These are phyloP conservation scores for Agonopterix alstromeriana DNA, from an alignment of 2,888 invertebrate species.

Conservation along the genomic window DNA sequence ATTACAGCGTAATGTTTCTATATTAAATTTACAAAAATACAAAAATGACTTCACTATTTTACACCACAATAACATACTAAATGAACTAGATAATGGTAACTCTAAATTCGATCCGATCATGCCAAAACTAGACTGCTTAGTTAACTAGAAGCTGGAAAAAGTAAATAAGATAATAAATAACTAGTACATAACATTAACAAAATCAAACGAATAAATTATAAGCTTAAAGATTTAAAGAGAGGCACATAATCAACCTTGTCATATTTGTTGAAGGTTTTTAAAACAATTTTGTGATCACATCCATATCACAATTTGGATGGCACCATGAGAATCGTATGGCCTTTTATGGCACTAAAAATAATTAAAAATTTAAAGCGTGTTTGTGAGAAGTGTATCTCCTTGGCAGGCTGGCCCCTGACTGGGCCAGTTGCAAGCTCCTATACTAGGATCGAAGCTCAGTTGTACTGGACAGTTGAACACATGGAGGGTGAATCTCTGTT, in stretches of 20 bases:
- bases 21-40: constrained; percentile 57
- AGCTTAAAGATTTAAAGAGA: constrained; percentile 52
- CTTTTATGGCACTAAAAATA: constrained; percentile 17
- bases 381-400: constrained; percentile 80
- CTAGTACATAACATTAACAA: constrained; percentile 69
- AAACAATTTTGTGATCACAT: constrained; percentile 48
- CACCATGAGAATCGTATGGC: constrained; percentile 46
- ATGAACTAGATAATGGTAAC: constrained; percentile 68
- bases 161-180: constrained; percentile 51
- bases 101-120: constrained; percentile 43
- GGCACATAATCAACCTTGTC: constrained; percentile 39
- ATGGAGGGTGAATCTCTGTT: constrained; percentile 84
- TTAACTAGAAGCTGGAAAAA: constrained; percentile 48
- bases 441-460: constrained; percentile 83
- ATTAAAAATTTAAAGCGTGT: constrained; percentile 62
- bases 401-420: constrained; percentile 87
- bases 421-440: constrained; percentile 90
- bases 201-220: constrained; percentile 64
- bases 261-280: constrained; percentile 23
- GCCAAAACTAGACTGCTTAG: constrained; percentile 39
- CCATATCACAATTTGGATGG: constrained; percentile 66
- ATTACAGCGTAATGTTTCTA: constrained; percentile 54
- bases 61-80: constrained; percentile 45
- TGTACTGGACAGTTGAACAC: constrained; percentile 88
- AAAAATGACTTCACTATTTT: constrained; percentile 59